Evolutionary conservation across 2,888 invertebrate species (phyloP).

Genomic region (Rotaria magnacalcarata): DNA sequence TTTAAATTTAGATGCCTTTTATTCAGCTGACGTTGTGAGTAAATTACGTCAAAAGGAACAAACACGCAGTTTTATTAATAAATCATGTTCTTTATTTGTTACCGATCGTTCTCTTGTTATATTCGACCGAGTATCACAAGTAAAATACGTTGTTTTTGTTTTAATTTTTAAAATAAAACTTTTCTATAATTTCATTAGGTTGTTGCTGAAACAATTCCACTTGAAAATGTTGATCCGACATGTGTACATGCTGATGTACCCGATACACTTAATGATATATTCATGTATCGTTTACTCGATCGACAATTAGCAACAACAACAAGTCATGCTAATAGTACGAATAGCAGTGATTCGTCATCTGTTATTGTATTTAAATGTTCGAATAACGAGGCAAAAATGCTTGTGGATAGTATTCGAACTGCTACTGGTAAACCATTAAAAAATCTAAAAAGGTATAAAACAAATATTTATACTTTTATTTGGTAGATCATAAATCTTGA

Average conservation of each 20-base stretch:
- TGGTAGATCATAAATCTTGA: too few relatives aligned
- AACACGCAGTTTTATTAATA: constrained; percentile 29
- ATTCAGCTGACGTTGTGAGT: constrained; percentile 10
- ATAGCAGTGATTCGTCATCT: neutral
- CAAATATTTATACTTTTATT: too few relatives aligned
- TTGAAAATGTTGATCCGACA: constrained; percentile 21
- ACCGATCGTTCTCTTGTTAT: constrained; percentile 8
- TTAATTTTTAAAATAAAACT: too few relatives aligned
- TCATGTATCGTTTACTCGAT: constrained; percentile 4
- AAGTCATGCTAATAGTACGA: neutral
- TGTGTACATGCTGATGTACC: constrained; percentile 30
- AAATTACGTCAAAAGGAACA: constrained; percentile 35
- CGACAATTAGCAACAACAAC: neutral
- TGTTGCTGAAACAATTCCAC: constrained; percentile 2
- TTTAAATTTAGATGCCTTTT: neutral
- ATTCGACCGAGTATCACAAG: neutral
- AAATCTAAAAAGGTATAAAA: neutral
- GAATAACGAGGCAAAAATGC: neutral
- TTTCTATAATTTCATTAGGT: neutral
- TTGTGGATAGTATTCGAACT: constrained; percentile 15
- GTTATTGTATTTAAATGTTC: constrained; percentile 19
- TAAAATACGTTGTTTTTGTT: neutral
- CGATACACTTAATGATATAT: constrained; percentile 28
- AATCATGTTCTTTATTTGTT: constrained; percentile 5
- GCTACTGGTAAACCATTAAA: neutral